Conservation (phyloP, 2,797 vertebrate genomes). For the Moxostoma hubbsi region DNA sequence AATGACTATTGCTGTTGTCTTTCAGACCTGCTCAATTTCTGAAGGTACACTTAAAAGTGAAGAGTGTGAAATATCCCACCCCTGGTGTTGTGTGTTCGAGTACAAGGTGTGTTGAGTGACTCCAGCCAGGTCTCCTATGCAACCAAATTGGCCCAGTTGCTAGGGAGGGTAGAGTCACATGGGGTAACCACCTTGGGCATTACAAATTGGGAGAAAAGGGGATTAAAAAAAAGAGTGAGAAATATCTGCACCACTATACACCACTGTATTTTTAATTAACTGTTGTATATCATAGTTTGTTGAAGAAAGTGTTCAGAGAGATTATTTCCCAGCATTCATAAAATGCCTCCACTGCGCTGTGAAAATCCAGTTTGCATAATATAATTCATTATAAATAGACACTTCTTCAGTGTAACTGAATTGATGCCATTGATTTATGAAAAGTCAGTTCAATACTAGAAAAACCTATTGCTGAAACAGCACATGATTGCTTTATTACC, state of each 20-base stretch:
- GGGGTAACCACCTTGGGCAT: no score
- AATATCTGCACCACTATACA: no score
- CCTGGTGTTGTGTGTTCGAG: no score
- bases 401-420: background rate
- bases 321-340: background rate
- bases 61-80: background rate
- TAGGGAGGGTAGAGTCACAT: no score
- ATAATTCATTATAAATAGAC: background rate
- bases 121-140: no score
- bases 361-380: background rate
- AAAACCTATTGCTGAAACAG: constrained; percentile 2
- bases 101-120: no score
- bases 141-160: no score
- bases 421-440: constrained; percentile 4
- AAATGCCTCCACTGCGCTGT: background rate
- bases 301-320: background rate
- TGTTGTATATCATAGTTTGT: no score
- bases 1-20: constrained; percentile 42
- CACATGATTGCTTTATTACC: constrained; percentile 1
- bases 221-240: no score
- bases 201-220: no score
- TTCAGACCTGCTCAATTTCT: constrained; percentile 47
- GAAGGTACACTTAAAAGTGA: constrained; percentile 40
- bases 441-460: background rate
- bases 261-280: no score